Evolutionary conservation across 1,140 invertebrate species (phyloP).

Genomic region (Phocides pigmalion): DNA sequence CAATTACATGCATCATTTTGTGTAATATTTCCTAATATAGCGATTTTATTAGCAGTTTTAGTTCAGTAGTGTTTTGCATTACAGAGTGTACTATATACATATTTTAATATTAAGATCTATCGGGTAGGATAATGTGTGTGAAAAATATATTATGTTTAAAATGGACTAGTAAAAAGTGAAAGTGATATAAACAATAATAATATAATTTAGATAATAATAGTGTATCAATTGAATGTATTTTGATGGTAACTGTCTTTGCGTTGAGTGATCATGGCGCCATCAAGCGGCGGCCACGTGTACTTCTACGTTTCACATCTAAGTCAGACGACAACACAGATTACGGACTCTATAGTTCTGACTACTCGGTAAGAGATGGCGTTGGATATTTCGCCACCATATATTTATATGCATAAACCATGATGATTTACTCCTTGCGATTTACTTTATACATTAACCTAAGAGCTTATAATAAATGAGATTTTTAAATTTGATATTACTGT

Average conservation of each 20-base stretch:
- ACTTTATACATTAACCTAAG: no score
- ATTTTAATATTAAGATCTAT: neutral
- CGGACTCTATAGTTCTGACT: slow-evolving; percentile 55
- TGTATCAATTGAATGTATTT: slow-evolving; percentile 68
- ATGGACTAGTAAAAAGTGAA: slow-evolving; percentile 16
- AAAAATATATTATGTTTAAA: slow-evolving; percentile 25
- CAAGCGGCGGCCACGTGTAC: slow-evolving; percentile 77
- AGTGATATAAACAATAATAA: slow-evolving; percentile 8
- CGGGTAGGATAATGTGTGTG: slow-evolving; percentile 1
- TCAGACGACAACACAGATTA: slow-evolving; percentile 46
- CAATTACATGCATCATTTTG: slow-evolving; percentile 19
- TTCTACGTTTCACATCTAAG: slow-evolving; percentile 63
- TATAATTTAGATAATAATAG: slow-evolving; percentile 23
- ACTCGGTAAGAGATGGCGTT: slow-evolving; percentile 78
- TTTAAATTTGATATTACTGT: no score
- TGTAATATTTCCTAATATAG: slow-evolving; percentile 22
- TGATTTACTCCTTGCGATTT: no score
- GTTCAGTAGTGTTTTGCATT: slow-evolving; percentile 10
- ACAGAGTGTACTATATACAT: slow-evolving; percentile 12
- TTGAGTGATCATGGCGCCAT: slow-evolving; percentile 80
- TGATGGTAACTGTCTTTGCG: slow-evolving; percentile 79
- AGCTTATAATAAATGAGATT: no score
- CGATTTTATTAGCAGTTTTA: slow-evolving; percentile 7
- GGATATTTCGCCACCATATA: slow-evolving; percentile 3
- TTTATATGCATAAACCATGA: no score